Evolutionary conservation across 2,888 invertebrate genomes (phyloP).

Genomic region (Drosophila fulvimacula): DNA sequence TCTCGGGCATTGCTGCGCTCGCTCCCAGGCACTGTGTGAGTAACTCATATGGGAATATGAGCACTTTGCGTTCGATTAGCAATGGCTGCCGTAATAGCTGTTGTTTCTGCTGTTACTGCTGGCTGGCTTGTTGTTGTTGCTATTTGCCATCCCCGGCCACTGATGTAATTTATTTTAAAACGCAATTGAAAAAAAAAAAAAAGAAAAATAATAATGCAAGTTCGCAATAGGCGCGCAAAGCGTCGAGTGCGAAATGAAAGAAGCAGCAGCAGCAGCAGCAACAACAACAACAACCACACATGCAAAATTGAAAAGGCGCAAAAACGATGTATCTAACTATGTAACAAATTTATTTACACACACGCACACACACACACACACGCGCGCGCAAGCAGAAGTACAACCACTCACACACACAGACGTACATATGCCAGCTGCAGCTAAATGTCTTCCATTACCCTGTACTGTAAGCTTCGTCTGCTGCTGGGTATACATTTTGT

Average conservation of each 20-base stretch:
- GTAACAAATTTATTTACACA: slow-evolving; percentile 38
- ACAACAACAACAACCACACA: slow-evolving; percentile 27
- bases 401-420: slow-evolving; percentile 12
- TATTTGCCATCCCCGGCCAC: slow-evolving; percentile 21
- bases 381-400: neutral
- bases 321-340: slow-evolving; percentile 24
- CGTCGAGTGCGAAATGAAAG: slow-evolving; percentile 26
- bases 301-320: slow-evolving; percentile 42
- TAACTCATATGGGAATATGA: slow-evolving; percentile 58
- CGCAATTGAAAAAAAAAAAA: slow-evolving; percentile 66
- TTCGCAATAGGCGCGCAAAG: slow-evolving; percentile 46
- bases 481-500: slow-evolving; percentile 7
- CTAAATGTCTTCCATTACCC: slow-evolving; percentile 24
- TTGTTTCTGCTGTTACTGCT: slow-evolving; percentile 13
- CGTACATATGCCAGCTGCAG: slow-evolving; percentile 7
- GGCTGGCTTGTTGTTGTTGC: neutral
- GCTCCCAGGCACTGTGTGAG: slow-evolving; percentile 35
- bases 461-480: neutral
- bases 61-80: slow-evolving; percentile 53
- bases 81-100: slow-evolving; percentile 42
- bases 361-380: slow-evolving; percentile 9
- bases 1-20: slow-evolving; percentile 1
- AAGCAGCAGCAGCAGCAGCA: slow-evolving; percentile 37
- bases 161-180: slow-evolving; percentile 76
- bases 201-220: slow-evolving; percentile 33